Evolutionary conservation across 2,113 vertebrate species (phyloP), one percentile per base, ranked within the genome.

Genomic region (Polypterus bichir): DNA sequence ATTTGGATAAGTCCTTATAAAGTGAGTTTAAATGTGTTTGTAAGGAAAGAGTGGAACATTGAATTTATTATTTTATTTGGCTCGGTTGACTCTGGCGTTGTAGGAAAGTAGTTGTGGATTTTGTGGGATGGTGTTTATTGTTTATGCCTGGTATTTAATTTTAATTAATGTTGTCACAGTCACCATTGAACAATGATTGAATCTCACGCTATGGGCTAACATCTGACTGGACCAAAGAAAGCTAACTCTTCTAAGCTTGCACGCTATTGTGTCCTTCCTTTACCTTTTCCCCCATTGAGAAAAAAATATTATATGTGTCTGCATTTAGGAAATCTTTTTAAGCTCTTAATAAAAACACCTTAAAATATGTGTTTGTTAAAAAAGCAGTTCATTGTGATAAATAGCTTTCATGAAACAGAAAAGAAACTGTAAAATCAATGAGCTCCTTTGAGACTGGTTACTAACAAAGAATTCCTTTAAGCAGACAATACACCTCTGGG

Each of bases 111-210:
- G 71, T 65, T 68, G 70, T 66, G 83, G 79, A 59, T 82, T 83
- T 78, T 70, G 79, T 67, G 82, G 83, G 70, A 73, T 77, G 64
- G 70, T 77, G 77, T 81, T 78, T 79, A 80, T 78, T 83, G 86
- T 76, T 82, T 84, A 74, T 81, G 71, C 69, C 77, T 81, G 77
- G 72, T 78, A 81, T 85, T 80, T 81, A 74, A 77, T 75, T 71
- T 67, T 80, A 81, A 85, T 88, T 83, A 87, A 81, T 82, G 75
- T 71, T 63, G 73, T 79, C 73, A 83, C 71, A 76, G 72, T 83
- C 73, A 72, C 56, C 48, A 68, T 57, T 6, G 54, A 75, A 71
- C 70, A 73, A 80, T 58, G 52, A 67, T 62, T n/a, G 61, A 65
- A 61, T 82, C 78, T 84, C 83, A 86, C 76, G 82, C 84, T 71